Evolutionary conservation across 1,140 invertebrate species (phyloP), one percentile per base, ranked within the genome.

Genomic region (Stenopsyche tienmushanensis): DNA sequence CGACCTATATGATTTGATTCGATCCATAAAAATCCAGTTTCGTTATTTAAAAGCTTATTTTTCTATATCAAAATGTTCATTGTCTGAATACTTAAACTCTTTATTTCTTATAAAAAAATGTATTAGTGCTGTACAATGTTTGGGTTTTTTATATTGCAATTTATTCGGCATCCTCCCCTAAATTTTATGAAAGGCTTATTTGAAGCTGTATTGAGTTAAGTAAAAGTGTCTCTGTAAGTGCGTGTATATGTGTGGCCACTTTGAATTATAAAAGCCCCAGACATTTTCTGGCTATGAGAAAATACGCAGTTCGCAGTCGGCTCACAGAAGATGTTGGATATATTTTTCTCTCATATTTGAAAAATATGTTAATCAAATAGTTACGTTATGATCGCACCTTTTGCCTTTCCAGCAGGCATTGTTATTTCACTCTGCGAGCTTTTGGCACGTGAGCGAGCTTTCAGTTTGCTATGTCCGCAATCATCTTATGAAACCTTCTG

Each of bases 301-400:
- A 57, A 24, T 42, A 57, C 29, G 54, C 54, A 57, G 54, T 57
- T 57, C 54, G 34, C 34, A 57, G 54, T 57, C 54, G 34, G 39
- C 54, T 39, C 39, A 34, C 54, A 57, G 39, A 57, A 21, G 54
- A 34, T 57, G 54, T 57, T 57, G 54, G 54, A 57, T 39, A 57
- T 57, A 57, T 57, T 57, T 57, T 57, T 57, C 54, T 42, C 54
- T 57, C 54, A 34, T 65, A 65, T 65, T 65, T 65, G 52, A 44
- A 65, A 65, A 65, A 65, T 65, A 65, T 65, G 63, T 65, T 65
- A 65, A 65, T 65, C 63, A 65, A 65, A 65, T 65, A 65, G 63
- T 65, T 57, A 49, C 49, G 63, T 64, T 64, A 64, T 50, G 52
- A 54, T 64, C 63, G 60, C 60, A 63, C 60, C 47, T 57, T 57